Evolutionary conservation across 2,888 invertebrate species (phyloP), one percentile per base, ranked within the genome.

Genomic region (Byasa hedistus): DNA sequence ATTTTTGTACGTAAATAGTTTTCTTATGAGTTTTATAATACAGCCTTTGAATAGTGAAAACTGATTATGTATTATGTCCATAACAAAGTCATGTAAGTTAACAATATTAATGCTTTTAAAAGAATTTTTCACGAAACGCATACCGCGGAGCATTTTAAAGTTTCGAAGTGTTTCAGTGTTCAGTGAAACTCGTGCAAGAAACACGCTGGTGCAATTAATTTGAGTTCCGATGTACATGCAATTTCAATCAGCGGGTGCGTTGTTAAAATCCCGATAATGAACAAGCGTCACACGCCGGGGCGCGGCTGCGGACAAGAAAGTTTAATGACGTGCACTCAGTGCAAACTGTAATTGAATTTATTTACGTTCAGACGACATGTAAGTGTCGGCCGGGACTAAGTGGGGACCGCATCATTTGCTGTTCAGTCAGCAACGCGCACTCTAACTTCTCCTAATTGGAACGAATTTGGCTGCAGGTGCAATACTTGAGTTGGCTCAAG

Each of bases 401-500:
- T 87, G 89, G 85, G 85, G 82, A 88, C 91, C 89, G 88, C 89
- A 90, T 89, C 91, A 90, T 91, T 91, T 89, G 87, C 88, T 85
- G 88, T 87, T 89, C 89, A 88, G 88, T 86, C 86, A 83, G 85
- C 85, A 81, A 81, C 84, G 87, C 86, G 85, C 85, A 84, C 89
- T 88, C 86, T 88, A 88, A 89, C 90, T 89, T 86, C 84, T 88
- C 84, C 88, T 91, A 91, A 91, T 91, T 91, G 91, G 91, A 90
- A 87, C 86, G 82, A 90, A 89, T 90, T 91, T 90, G 91, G 91
- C 90, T 91, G 85, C 91, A 91, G 91, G 91, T 91, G 91, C 89
- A 87, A 86, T 83, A 87, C 91, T 90, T 82, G 83, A 90, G 83
- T 86, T 89, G 87, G 89, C 89, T 91, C 89, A 88, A 90, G 91